These are phyloP conservation scores for Polyommatus iphigenia DNA, from an alignment of 2,888 invertebrate species.

Conservation along the genomic window DNA sequence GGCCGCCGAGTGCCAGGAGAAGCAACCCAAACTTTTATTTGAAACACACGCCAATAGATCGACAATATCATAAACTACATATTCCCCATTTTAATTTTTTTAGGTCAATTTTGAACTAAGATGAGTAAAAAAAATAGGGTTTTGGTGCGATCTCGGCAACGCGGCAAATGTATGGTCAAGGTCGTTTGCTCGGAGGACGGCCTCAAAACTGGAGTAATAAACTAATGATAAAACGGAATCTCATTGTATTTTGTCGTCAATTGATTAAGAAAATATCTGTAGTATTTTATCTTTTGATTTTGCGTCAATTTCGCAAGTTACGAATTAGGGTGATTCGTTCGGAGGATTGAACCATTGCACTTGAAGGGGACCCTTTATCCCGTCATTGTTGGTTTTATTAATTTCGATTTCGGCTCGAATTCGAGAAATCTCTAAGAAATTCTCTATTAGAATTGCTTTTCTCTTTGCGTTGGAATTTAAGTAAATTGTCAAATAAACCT, in stretches of 20 bases:
- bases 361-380: slow-evolving; percentile 22
- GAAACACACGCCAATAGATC: too few species aligned
- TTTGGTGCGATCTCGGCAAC: too few species aligned
- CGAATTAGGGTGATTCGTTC: slow-evolving; percentile 38
- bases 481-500: background rate
- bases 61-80: too few species aligned
- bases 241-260: slow-evolving; percentile 8
- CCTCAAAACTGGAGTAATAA: background rate
- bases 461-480: background rate
- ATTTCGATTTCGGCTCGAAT: slow-evolving; percentile 15
- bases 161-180: too few species aligned
- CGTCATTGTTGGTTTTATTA: slow-evolving; percentile 31
- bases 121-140: too few species aligned
- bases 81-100: too few species aligned
- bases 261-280: slow-evolving; percentile 12
- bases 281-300: slow-evolving; percentile 9
- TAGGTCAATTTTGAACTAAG: too few species aligned
- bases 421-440: background rate
- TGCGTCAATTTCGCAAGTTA: slow-evolving; percentile 29
- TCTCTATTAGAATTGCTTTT: background rate
- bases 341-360: slow-evolving; percentile 32
- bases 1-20: too few species aligned
- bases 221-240: background rate
- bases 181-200: too few species aligned
- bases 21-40: too few species aligned